Evolutionary conservation across 2,888 invertebrate genomes (phyloP).

Genomic region (Macropis europaea): DNA sequence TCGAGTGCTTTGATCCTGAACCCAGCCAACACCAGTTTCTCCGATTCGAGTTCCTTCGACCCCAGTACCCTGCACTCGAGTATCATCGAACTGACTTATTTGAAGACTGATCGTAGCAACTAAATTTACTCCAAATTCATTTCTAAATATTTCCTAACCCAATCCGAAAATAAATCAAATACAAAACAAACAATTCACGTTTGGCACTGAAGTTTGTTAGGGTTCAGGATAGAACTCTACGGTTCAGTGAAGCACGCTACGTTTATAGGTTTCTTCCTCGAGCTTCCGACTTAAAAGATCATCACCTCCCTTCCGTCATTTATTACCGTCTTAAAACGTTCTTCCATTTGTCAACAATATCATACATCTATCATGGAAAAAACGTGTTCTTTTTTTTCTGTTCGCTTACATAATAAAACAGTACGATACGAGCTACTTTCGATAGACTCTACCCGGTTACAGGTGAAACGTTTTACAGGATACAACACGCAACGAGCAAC

Average conservation of each 20-base stretch:
- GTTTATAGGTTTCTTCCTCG: not conserved
- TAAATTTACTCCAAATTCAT: no score
- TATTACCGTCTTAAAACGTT: not conserved
- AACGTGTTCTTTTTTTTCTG: constrained; percentile 38
- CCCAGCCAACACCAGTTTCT: no score
- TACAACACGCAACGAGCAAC: constrained; percentile 53
- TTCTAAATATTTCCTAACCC: no score
- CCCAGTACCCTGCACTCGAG: no score
- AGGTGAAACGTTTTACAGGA: constrained; percentile 39
- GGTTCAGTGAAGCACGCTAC: not conserved
- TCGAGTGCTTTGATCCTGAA: no score
- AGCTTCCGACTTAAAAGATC: not conserved
- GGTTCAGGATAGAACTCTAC: no score
- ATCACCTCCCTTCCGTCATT: not conserved
- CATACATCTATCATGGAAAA: constrained; percentile 57
- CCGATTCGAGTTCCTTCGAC: no score
- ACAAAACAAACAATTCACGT: no score
- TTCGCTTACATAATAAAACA: constrained; percentile 54
- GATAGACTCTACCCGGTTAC: constrained; percentile 43
- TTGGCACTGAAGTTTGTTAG: no score
- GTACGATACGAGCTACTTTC: constrained; percentile 49
- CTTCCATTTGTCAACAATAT: constrained; percentile 53
- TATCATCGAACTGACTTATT: no score
- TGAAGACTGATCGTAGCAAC: no score
- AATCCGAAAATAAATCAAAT: no score